These are phyloP conservation scores for Nothoprocta perdicaria DNA, from an alignment of 2,113 vertebrate species.

Conservation along the genomic window DNA sequence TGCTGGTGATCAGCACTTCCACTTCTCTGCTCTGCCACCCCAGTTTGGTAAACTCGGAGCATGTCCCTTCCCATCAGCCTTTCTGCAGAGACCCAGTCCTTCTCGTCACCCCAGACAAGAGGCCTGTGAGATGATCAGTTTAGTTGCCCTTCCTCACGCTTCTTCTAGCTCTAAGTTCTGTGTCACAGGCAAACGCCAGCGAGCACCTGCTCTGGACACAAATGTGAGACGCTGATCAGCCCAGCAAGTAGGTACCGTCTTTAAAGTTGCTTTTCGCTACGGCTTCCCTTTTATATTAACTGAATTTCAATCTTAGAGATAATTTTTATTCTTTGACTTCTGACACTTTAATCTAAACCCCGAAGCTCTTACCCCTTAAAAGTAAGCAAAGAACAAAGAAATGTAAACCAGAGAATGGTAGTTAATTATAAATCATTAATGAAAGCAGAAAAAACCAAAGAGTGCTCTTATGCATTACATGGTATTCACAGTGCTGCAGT, in stretches of 20 bases:
- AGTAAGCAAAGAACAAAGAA: neutral
- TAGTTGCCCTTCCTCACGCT: neutral
- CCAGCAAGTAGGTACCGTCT: neutral
- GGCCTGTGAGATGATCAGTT: neutral
- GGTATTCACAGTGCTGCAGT: neutral
- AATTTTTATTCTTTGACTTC: neutral
- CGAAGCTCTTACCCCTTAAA: neutral
- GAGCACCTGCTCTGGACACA: neutral
- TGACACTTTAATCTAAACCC: neutral
- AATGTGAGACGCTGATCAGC: neutral
- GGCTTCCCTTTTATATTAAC: neutral
- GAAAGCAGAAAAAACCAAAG: neutral
- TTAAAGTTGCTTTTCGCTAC: neutral
- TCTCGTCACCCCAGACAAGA: neutral
- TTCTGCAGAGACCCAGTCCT: neutral
- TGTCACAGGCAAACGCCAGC: neutral
- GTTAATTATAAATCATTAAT: neutral
- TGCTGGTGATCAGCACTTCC: no score
- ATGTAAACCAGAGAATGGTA: neutral
- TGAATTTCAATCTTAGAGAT: neutral
- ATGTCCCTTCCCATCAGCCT: rapidly evolving
- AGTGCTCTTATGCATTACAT: neutral
- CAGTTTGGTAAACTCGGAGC: neutral
- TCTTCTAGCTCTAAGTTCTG: neutral
- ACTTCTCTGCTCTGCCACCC: neutral